Evolutionary conservation across 2,888 invertebrate species (phyloP).

Genomic region (Heterodera filipjevi): DNA sequence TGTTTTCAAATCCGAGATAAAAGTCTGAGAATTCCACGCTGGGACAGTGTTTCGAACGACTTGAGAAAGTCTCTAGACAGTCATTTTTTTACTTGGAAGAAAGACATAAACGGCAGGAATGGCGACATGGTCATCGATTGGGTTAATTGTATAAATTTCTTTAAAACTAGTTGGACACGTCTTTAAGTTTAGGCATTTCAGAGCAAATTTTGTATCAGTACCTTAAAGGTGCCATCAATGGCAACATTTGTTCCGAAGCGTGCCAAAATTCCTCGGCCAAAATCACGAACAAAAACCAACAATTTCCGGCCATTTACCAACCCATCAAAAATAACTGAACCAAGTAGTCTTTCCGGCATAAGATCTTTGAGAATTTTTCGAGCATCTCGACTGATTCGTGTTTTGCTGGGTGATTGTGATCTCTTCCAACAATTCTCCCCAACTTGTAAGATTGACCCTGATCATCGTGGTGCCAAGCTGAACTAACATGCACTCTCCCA

Average conservation of each 20-base stretch:
- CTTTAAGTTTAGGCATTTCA: not conserved
- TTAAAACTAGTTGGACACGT: not conserved
- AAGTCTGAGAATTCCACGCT: too few relatives aligned
- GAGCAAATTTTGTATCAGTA: not conserved
- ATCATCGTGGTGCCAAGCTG: not conserved
- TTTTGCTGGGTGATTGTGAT: not conserved
- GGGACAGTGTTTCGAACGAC: too few relatives aligned
- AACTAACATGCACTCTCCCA: not conserved
- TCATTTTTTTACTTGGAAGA: too few relatives aligned
- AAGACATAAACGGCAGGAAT: too few relatives aligned
- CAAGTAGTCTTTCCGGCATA: not conserved
- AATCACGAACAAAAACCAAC: not conserved
- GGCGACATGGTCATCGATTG: not conserved
- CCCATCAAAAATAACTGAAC: not conserved
- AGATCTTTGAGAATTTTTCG: not conserved
- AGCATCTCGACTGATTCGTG: not conserved
- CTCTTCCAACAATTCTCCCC: not conserved
- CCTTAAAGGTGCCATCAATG: not conserved
- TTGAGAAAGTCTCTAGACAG: too few relatives aligned
- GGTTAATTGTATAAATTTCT: not conserved
- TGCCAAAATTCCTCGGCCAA: not conserved
- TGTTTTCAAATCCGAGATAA: too few relatives aligned
- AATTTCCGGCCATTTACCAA: not conserved
- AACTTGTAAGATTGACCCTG: not conserved
- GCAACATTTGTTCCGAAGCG: not conserved